Percentiles rank a stretch among this genome's conserved stretches.
These are phyloP conservation scores for Calidris pugnax DNA, from an alignment of 2,113 vertebrate genomes.

Conservation along the genomic window DNA sequence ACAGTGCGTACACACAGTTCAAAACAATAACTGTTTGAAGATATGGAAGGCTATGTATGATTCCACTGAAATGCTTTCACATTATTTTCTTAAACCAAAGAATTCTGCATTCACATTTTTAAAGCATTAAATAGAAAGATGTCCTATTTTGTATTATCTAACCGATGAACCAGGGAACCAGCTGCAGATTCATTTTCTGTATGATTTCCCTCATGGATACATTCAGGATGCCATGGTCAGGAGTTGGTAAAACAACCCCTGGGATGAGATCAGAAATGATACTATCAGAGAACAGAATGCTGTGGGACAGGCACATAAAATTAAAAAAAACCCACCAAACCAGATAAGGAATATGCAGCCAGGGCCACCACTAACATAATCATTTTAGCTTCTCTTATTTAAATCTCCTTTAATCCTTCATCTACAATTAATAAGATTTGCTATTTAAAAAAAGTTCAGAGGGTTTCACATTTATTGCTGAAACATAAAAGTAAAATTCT, in stretches of 20 bases:
- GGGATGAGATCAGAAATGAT: conserved; percentile 74
- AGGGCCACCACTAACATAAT: not conserved
- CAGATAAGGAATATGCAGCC: not conserved
- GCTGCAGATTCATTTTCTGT: conserved; percentile 71
- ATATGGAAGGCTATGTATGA: not conserved
- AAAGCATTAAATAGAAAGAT: conserved; percentile 56
- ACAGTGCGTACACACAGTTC: not conserved
- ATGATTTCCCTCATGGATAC: conserved; percentile 75
- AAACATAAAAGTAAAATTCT: conserved; percentile 75
- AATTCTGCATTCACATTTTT: not conserved
- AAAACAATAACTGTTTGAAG: not conserved
- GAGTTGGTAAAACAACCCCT: conserved; percentile 36
- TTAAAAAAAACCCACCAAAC: conserved; percentile 20
- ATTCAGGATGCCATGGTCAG: conserved; percentile 51
- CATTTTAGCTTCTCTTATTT: conserved; percentile 57
- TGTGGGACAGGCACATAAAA: conserved; percentile 60
- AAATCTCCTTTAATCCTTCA: conserved; percentile 69
- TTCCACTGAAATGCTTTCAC: not conserved
- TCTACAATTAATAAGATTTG: conserved; percentile 76
- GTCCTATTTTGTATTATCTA: conserved; percentile 69
- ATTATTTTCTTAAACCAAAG: conserved; percentile 56
- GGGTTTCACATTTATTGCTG: conserved; percentile 51
- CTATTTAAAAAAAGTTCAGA: conserved; percentile 65
- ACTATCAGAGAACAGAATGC: conserved; percentile 64
- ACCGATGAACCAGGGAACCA: conserved; percentile 57